These are phyloP conservation scores for Oryzias curvinotus DNA, from an alignment of 2,113 vertebrate genomes.

Conservation along the genomic window DNA sequence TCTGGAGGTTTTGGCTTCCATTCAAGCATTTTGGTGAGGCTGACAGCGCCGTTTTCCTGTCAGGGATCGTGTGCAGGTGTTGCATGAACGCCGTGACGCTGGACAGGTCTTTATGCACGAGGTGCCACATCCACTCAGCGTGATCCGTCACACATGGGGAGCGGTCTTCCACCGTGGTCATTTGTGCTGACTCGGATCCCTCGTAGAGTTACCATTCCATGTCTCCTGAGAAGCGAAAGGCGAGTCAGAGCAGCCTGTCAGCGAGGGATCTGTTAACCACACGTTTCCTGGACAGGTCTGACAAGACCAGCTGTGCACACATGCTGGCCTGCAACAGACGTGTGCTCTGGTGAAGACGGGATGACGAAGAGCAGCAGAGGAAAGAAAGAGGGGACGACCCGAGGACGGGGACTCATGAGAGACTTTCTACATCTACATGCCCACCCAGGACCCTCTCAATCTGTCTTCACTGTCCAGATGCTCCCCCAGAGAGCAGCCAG, in stretches of 20 bases:
- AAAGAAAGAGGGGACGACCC: constrained; percentile 7
- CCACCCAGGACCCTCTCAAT: constrained; percentile 38
- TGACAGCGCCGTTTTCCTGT: constrained; percentile 40
- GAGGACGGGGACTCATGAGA: constrained; percentile 20
- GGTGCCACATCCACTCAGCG: constrained; percentile 44
- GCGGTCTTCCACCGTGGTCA: constrained; percentile 50
- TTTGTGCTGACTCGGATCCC: constrained; percentile 57
- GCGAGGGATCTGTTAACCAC: constrained; percentile 71
- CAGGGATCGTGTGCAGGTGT: constrained; percentile 54
- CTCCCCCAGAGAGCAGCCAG: constrained; percentile 43
- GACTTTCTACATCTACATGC: constrained; percentile 51
- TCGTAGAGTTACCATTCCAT: constrained; percentile 68
- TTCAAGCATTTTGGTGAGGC: constrained; percentile 54
- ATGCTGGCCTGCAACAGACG: constrained; percentile 47
- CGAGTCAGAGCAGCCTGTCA: constrained; percentile 57
- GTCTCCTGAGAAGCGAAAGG: constrained; percentile 57
- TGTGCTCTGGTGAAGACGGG: constrained; percentile 17
- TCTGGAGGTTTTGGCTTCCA: constrained; percentile 60
- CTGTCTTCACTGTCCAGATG: constrained; percentile 60
- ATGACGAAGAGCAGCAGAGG: constrained; percentile 21
- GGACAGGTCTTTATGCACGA: constrained; percentile 34
- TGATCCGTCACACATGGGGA: constrained; percentile 35
- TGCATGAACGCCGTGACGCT: constrained; percentile 36
- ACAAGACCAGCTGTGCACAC: constrained; percentile 78
- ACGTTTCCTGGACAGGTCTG: constrained; percentile 69